A percentile compares a stretch with the other conserved stretches of the same genome.
Evolutionary conservation across 1,140 invertebrate species (phyloP).

Genomic region (Drosophila lacteicornis): DNA sequence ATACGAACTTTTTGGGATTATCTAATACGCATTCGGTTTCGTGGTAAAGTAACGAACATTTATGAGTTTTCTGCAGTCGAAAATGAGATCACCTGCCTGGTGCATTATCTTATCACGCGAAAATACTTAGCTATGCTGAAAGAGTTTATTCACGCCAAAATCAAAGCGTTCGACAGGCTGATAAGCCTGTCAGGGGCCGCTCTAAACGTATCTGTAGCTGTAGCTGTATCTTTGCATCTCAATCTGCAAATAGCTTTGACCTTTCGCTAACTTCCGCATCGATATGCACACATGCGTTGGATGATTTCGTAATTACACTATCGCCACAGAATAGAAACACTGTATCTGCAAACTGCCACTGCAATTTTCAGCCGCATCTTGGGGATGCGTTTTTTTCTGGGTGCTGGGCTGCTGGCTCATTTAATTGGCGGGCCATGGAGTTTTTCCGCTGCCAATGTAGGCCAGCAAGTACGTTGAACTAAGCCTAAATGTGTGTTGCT

Average conservation of each 20-base stretch:
- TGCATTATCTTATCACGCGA: slow-evolving; percentile 49
- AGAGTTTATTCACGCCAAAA: slow-evolving; percentile 38
- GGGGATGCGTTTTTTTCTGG: slow-evolving; percentile 36
- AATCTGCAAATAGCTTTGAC: slow-evolving; percentile 52
- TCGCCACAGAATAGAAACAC: slow-evolving; percentile 42
- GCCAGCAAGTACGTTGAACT: slow-evolving; percentile 83
- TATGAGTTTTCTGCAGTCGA: slow-evolving; percentile 65
- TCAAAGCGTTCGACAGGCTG: slow-evolving; percentile 29
- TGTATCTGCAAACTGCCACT: slow-evolving; percentile 13
- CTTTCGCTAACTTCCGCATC: slow-evolving; percentile 53
- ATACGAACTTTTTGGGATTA: slow-evolving; percentile 40
- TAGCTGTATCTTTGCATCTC: slow-evolving; percentile 26
- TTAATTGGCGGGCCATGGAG: slow-evolving; percentile 56
- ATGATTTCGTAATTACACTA: slow-evolving; percentile 69
- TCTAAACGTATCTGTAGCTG: background rate
- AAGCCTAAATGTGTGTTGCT: slow-evolving; percentile 33
- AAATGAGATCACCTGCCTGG: slow-evolving; percentile 60
- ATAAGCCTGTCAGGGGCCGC: slow-evolving; percentile 19
- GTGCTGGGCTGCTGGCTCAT: slow-evolving; percentile 39
- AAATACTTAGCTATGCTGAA: slow-evolving; percentile 28
- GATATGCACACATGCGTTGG: slow-evolving; percentile 54
- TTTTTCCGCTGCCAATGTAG: slow-evolving; percentile 67
- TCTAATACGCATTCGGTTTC: slow-evolving; percentile 44
- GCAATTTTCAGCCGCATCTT: slow-evolving; percentile 28
- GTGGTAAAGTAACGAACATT: slow-evolving; percentile 28